Conservation (phyloP, 2,888 invertebrate species). For the Drosophila percnosoma region DNA sequence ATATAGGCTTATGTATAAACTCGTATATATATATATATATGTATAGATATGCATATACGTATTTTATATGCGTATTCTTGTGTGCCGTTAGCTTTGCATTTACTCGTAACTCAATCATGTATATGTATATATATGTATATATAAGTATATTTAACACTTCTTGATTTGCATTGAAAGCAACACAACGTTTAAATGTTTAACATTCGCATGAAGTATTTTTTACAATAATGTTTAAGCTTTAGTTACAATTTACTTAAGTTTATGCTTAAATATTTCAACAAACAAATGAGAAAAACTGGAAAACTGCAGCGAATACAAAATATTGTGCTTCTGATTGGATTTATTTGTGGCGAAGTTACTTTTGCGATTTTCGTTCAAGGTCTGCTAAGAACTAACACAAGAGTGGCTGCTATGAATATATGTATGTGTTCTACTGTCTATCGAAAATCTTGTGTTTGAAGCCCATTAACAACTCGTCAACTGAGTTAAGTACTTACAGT, state of each 20-base stretch:
- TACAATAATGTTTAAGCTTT: conserved; percentile 50
- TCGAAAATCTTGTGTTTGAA: conserved; percentile 4
- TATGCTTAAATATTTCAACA: conserved; percentile 19
- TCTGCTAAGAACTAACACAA: not conserved
- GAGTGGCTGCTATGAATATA: not conserved
- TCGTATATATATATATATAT: conserved; percentile 30
- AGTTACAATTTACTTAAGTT: conserved; percentile 43
- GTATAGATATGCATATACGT: conserved; percentile 30
- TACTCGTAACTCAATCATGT: conserved; percentile 43
- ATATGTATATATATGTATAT: conserved; percentile 25
- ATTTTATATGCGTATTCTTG: conserved; percentile 36
- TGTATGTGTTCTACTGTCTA: not conserved
- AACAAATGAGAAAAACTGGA: not conserved
- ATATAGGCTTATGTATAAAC: conserved; percentile 33
- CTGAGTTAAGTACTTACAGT: conserved; percentile 4
- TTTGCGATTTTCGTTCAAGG: not conserved
- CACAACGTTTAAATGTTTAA: conserved; percentile 64
- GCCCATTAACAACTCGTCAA: conserved; percentile 8
- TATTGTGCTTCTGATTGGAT: not conserved
- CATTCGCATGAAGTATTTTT: conserved; percentile 55
- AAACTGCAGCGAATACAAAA: not conserved
- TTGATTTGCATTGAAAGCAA: conserved; percentile 54
- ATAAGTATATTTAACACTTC: conserved; percentile 50
- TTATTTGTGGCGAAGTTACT: not conserved
- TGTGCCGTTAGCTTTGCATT: conserved; percentile 53